phyloP scores from a whole-genome alignment of 2,888 invertebrate species.

The Epistrophe eligans region DNA sequence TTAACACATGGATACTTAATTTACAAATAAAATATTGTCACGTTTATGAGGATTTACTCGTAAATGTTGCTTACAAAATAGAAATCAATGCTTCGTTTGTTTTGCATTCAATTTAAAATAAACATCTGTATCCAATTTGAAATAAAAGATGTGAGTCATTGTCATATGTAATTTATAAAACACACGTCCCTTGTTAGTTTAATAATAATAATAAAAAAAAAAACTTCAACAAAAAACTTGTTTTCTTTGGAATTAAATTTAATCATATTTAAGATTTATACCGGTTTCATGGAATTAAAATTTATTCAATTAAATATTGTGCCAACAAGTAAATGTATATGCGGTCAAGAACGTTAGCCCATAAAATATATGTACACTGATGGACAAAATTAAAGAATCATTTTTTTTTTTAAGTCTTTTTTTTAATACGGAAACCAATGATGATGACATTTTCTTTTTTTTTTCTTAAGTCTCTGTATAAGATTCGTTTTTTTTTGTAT shows the following conservation, averaged over 20 bases:
- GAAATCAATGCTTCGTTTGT: neutral
- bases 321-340: neutral
- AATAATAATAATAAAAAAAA: neutral
- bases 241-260: neutral
- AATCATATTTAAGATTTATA: neutral
- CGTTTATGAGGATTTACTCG: neutral
- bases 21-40: neutral
- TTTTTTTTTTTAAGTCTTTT: too few relatives aligned
- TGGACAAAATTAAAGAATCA: too few relatives aligned
- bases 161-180: neutral
- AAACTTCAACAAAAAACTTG: neutral
- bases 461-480: too few relatives aligned
- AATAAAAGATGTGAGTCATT: conserved; percentile 12
- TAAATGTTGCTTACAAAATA: neutral
- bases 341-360: too few relatives aligned
- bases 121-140: neutral
- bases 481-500: too few relatives aligned
- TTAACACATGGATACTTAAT: neutral
- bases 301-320: neutral
- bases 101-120: neutral
- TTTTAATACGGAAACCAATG: too few relatives aligned
- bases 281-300: conserved; percentile 2
- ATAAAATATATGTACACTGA: too few relatives aligned
- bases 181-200: neutral
- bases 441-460: too few relatives aligned